Evolutionary conservation across 1,140 invertebrate genomes (phyloP), one percentile per base, ranked within the genome.

Genomic region (Nixonia krombeini): DNA sequence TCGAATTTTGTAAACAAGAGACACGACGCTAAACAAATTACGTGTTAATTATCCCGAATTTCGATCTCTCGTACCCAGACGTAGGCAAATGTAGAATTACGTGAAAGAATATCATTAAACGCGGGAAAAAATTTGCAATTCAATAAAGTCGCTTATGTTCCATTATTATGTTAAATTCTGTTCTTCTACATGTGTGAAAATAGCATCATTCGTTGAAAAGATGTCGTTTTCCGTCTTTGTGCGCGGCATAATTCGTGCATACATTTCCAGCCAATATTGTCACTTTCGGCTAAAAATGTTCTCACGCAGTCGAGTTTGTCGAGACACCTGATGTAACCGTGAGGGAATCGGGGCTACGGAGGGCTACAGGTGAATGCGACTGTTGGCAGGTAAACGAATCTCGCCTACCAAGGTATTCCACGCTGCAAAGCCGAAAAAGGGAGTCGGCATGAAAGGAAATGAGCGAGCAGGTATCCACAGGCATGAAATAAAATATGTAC

Each of bases 251-350:
- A n/a, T n/a, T 12, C 18, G 16, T 17, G 25, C 50, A 50, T 29
- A 25, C 55, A 8, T 0, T 37, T 9, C 25, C 50, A 33, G 10
- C 23, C 55, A 29, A 40, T n/a, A 18, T 37, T 40, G 33, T 58
- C 46, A 58, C 50, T 57, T 21, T 21, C 6, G 21, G 50, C 38
- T 49, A 26, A 23, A 40, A 47, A 42, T 59, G 41, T 59, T 38
- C 52, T 18, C 38, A 25, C 56, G 26, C 25, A 44, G n/a, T 23
- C 7, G 26, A 7, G 21, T 12, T 17, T 25, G 44, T 21, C 33
- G 55, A 41, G 44, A 37, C 38, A 23, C 15, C 23, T 63, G 51
- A 68, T 51, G 41, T 51, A 51, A 51, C 33, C 7, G 33, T 15
- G 3, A 26, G 29, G 12, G 33, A 47, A 50, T 50, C 33, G 45